These are phyloP conservation scores for Engystomops pustulosus DNA, from an alignment of 2,113 vertebrate genomes.

Conservation along the genomic window DNA sequence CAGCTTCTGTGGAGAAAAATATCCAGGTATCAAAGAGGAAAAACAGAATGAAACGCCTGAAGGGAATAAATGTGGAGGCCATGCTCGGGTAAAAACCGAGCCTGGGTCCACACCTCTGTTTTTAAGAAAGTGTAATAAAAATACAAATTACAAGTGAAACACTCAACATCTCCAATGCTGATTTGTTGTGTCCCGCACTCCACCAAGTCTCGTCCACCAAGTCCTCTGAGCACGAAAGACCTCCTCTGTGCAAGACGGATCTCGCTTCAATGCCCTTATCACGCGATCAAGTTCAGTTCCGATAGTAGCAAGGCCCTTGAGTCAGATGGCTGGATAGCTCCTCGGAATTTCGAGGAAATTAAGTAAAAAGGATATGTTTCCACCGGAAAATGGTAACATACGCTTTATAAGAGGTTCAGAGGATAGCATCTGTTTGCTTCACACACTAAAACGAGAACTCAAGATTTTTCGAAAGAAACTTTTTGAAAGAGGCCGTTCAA, in stretches of 20 bases:
- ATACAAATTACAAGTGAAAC: constrained; percentile 85
- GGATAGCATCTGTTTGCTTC: constrained; percentile 48
- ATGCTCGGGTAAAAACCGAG: constrained; percentile 79
- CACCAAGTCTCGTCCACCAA: constrained; percentile 34
- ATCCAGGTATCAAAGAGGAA: constrained; percentile 83
- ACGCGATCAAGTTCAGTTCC: constrained; percentile 40
- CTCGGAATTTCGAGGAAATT: constrained; percentile 35
- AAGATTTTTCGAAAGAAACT: constrained; percentile 43
- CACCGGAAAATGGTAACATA: constrained; percentile 42
- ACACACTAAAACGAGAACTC: constrained; percentile 22
- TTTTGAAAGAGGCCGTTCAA: constrained; percentile 21
- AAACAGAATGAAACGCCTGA: constrained; percentile 83
- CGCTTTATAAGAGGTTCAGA: constrained; percentile 41
- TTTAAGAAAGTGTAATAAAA: constrained; percentile 89
- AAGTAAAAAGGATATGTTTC: constrained; percentile 51
- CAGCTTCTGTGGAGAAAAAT: constrained; percentile 77
- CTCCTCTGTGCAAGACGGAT: constrained; percentile 27
- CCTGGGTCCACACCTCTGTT: constrained; percentile 76
- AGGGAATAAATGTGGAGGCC: constrained; percentile 79
- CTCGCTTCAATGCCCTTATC: constrained; percentile 40
- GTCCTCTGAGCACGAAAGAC: constrained; percentile 36
- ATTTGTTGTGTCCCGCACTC: constrained; percentile 43
- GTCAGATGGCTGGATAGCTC: constrained; percentile 56
- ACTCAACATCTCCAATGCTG: constrained; percentile 65
- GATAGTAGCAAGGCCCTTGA: constrained; percentile 52